These are phyloP conservation scores for Palythoa grandis DNA, from an alignment of 92 coral and sea anemone genomes.

Conservation along the genomic window DNA sequence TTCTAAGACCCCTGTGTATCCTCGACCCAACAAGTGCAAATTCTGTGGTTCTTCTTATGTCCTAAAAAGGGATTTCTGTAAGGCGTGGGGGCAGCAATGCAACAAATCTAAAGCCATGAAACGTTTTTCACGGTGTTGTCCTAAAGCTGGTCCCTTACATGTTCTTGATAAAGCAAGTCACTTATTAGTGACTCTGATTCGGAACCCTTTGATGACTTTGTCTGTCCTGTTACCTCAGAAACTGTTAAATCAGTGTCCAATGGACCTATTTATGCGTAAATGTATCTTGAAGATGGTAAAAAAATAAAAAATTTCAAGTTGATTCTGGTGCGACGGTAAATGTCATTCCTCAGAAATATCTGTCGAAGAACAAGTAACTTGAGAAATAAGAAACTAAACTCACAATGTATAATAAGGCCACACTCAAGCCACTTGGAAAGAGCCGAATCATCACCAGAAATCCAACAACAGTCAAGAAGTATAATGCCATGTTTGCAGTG, in stretches of 20 bases:
- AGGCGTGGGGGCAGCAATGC: not conserved
- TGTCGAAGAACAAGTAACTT: not conserved
- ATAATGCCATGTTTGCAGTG: slow-evolving; percentile 40
- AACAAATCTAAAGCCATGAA: not conserved
- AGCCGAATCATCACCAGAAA: slow-evolving; percentile 36
- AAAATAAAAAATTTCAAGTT: not conserved
- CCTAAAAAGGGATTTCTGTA: not conserved
- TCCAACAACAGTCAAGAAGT: slow-evolving; percentile 42
- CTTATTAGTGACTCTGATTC: not conserved
- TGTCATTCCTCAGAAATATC: not conserved
- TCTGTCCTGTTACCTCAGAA: not conserved
- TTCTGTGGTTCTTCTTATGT: not conserved
- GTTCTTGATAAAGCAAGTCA: not conserved
- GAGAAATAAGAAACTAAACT: slow-evolving; percentile 44
- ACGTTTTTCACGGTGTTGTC: not conserved
- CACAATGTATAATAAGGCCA: slow-evolving; percentile 41
- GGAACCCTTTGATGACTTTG: not conserved
- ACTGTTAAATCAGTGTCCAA: not conserved
- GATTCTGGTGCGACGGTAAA: too few relatives aligned
- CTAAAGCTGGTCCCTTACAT: not conserved
- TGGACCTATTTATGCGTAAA: not conserved
- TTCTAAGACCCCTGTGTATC: too few relatives aligned
- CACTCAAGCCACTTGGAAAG: slow-evolving; percentile 53
- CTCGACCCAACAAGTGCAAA: not conserved
- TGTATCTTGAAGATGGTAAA: not conserved